These are phyloP conservation scores for Megaustenia siamemsis DNA, from an alignment of 2,888 invertebrate genomes.

Conservation along the genomic window DNA sequence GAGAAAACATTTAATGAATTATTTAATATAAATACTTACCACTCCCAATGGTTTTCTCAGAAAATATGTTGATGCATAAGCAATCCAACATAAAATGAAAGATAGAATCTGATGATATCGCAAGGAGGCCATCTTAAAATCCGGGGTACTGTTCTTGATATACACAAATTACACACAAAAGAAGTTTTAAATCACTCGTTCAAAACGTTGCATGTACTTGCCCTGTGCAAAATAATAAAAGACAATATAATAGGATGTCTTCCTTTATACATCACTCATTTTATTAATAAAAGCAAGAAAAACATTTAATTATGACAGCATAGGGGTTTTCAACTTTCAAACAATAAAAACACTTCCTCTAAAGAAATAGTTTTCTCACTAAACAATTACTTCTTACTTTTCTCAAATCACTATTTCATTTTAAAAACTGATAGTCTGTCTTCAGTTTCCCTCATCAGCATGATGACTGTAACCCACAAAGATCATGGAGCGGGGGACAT, in stretches of 20 bases:
- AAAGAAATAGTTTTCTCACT: no score
- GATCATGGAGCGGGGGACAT: no score
- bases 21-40: constrained; percentile 66
- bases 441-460: no score
- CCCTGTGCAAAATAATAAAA: background rate
- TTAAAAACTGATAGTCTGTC: no score
- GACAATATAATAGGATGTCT: background rate
- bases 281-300: no score
- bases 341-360: no score
- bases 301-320: no score
- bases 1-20: no score
- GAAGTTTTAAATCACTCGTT: background rate
- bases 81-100: constrained; percentile 78
- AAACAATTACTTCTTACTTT: no score
- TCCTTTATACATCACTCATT: background rate
- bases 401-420: no score
- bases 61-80: constrained; percentile 80
- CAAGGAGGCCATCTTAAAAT: constrained; percentile 28
- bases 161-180: background rate
- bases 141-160: background rate
- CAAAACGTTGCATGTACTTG: background rate
- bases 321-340: no score
- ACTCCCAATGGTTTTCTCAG: constrained; percentile 81
- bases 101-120: constrained; percentile 64
- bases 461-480: no score